A percentile compares a stretch with the other conserved stretches of the same genome.
These are phyloP conservation scores for Diorhabda sublineata DNA, from an alignment of 1,140 invertebrate genomes.

Conservation along the genomic window DNA sequence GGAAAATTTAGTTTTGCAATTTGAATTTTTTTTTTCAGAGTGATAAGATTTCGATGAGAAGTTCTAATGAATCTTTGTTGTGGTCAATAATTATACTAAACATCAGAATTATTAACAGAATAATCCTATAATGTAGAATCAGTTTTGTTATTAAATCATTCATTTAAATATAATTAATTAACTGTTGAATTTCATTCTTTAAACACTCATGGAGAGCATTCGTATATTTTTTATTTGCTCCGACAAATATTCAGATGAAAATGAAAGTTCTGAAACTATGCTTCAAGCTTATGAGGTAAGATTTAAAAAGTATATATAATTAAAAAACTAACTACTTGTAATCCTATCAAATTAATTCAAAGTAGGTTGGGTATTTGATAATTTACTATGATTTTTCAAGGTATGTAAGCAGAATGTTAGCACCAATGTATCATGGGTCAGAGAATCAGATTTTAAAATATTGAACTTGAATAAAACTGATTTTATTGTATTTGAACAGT, in stretches of 20 bases:
- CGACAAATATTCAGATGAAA: constrained; percentile 36
- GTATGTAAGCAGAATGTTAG: constrained; percentile 50
- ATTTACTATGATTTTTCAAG: constrained; percentile 40
- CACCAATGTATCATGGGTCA: constrained; percentile 52
- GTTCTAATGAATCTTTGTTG: no score
- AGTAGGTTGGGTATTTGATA: no score
- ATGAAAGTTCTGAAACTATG: constrained; percentile 48
- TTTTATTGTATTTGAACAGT: constrained; percentile 70
- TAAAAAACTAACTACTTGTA: no score
- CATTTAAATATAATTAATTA: constrained; percentile 1
- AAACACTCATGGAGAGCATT: constrained; percentile 28
- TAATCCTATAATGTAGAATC: no score
- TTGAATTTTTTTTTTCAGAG: no score
- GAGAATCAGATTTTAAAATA: constrained; percentile 47
- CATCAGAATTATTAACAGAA: no score
- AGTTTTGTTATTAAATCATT: no score
- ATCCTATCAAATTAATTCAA: no score
- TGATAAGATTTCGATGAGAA: no score
- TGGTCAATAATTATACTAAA: no score
- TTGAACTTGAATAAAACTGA: constrained; percentile 62
- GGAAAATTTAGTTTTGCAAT: no score
- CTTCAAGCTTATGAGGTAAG: constrained; percentile 47
- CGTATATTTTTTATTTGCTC: constrained; percentile 44
- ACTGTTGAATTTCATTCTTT: background rate
- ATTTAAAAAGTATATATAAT: background rate